These are phyloP conservation scores for Caprella mutica DNA, from an alignment of 2,888 invertebrate genomes.

Conservation along the genomic window DNA sequence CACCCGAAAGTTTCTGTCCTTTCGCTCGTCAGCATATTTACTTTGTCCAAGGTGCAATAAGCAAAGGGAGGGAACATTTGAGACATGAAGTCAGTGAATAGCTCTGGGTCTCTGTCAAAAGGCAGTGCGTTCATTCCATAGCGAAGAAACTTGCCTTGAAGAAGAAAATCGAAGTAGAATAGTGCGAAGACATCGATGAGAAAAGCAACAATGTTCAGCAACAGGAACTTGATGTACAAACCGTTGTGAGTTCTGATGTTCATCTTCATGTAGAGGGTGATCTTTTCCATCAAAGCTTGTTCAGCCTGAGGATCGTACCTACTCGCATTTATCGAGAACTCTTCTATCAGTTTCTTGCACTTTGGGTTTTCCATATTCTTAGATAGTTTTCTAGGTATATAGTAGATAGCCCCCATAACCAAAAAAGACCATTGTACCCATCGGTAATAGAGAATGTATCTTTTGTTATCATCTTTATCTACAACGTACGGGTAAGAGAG, in stretches of 20 bases:
- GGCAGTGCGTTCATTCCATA: constrained; percentile 25
- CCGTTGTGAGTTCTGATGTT: constrained; percentile 32
- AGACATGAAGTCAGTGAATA: constrained; percentile 31
- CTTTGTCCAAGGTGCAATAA: constrained; percentile 21
- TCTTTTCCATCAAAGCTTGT: constrained; percentile 21
- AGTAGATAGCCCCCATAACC: constrained; percentile 21
- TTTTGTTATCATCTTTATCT: constrained; percentile 6
- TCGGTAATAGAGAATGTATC: constrained; percentile 30
- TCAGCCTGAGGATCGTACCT: constrained; percentile 22
- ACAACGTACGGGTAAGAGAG: constrained; percentile 30
- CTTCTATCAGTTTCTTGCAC: constrained; percentile 32
- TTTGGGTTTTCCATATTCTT: constrained; percentile 29
- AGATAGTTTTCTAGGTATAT: constrained; percentile 30
- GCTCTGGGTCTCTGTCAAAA: constrained; percentile 23
- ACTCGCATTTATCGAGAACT: constrained; percentile 19
- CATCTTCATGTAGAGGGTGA: constrained; percentile 22
- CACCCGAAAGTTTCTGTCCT: constrained; percentile 30
- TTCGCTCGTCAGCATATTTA: constrained; percentile 23
- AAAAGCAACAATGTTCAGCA: constrained; percentile 24
- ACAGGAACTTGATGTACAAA: constrained; percentile 26
- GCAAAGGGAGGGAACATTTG: constrained; percentile 33
- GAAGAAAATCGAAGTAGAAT: constrained; percentile 26
- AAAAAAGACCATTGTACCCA: constrained; percentile 31
- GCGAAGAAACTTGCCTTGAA: constrained; percentile 26
- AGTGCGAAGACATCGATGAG: constrained; percentile 26